Conservation (phyloP, 2,888 invertebrate species). For the Agrochola circellaris region DNA sequence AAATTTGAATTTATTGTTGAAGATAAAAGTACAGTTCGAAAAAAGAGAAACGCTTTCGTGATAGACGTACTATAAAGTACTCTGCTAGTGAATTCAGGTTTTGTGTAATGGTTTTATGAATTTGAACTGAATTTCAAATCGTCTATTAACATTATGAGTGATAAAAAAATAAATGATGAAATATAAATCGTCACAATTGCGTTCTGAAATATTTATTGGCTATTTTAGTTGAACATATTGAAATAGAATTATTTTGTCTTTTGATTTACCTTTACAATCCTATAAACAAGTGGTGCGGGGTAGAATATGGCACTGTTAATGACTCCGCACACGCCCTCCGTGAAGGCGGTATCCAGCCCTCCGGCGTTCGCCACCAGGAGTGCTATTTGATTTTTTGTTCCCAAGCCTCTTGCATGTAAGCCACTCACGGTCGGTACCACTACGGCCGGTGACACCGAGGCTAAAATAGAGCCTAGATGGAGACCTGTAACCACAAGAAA, state of each 20-base stretch:
- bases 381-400: slow-evolving; percentile 97
- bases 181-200: slow-evolving; percentile 35
- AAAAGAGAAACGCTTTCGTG: slow-evolving; percentile 48
- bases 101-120: slow-evolving; percentile 39
- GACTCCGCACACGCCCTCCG: slow-evolving; percentile 98
- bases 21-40: slow-evolving; percentile 54
- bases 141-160: slow-evolving; percentile 36
- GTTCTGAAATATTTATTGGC: slow-evolving; percentile 40
- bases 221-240: slow-evolving; percentile 19
- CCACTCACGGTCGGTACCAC: slow-evolving; percentile 97
- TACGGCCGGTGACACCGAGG: slow-evolving; percentile 98
- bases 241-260: slow-evolving; percentile 11
- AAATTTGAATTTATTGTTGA: slow-evolving; percentile 58
- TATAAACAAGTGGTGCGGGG: slow-evolving; percentile 92
- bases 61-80: slow-evolving; percentile 33
- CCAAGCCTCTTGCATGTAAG: slow-evolving; percentile 95
- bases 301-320: slow-evolving; percentile 96
- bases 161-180: slow-evolving; percentile 29
- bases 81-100: slow-evolving; percentile 38
- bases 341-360: slow-evolving; percentile 98
- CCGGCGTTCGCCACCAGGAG: slow-evolving; percentile 98
- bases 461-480: slow-evolving; percentile 95
- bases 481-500: slow-evolving; percentile 86
- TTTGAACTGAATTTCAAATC: slow-evolving; percentile 35
- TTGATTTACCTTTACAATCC: slow-evolving; percentile 82